Evolutionary conservation across 1,140 invertebrate genomes (phyloP), one percentile per base, ranked within the genome.

Genomic region (Planococcus citri): DNA sequence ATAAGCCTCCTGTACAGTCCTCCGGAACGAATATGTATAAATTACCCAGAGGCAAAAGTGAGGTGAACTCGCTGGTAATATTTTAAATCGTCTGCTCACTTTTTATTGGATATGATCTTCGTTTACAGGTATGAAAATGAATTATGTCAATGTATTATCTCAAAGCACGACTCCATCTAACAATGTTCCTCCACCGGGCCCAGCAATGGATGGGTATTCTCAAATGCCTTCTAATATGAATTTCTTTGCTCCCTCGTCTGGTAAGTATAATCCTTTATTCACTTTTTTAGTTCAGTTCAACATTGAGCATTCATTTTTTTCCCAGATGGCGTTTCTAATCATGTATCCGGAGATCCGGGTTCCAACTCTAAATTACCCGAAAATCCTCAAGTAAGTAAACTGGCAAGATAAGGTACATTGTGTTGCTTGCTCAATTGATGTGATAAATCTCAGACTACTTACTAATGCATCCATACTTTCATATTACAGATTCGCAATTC

Each of bases 61-160:
- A 12, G 17, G 10, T 25, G 1, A 2, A 25, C 9, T 24, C 24
- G n/a, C n/a, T 64, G 1, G 9, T 64, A 25, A n/a, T 8, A 58
- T 58, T n/a, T 58, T 58, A 58, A 22, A n/a, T n/a, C n/a, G n/a
- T n/a, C n/a, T n/a, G n/a, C n/a, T n/a, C n/a, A n/a, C n/a, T n/a
- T n/a, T n/a, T n/a, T 58, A 58, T 8, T 58, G 51, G 17, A 20
- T n/a, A 8, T n/a, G 21, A 64, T 25, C 2, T 64, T 64, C 9
- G 21, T 64, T 64, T 64, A 24, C 20, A 64, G 60, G 60, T 24
- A 64, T 64, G 60, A 64, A 64, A 64, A 9, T 21, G 17, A 64
- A 64, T 24, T 64, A 64, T 64, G 60, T 64, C 2, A 64, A 64
- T 25, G 60, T 64, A 17, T 25, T 64, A 20, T 24, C 60, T 25